Conservation (phyloP, 2,113 vertebrate species). For the Gnathonemus longibarbis region DNA sequence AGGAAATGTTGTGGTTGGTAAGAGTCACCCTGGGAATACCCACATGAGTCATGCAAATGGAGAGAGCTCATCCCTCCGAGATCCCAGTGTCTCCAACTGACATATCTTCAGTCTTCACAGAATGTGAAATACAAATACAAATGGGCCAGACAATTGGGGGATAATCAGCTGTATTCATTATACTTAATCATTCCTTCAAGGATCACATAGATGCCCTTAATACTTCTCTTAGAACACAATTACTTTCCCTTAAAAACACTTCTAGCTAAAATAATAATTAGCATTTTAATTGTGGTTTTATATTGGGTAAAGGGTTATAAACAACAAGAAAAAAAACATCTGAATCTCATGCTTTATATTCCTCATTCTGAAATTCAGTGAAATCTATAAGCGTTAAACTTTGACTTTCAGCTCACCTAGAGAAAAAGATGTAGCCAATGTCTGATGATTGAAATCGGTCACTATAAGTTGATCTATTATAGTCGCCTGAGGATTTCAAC, state of each 20-base stretch:
- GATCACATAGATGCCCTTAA: neutral
- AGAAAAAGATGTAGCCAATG: neutral
- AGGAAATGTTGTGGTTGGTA: constrained; percentile 9
- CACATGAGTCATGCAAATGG: neutral
- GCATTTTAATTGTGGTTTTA: neutral
- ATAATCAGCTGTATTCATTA: neutral
- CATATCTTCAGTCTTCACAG: neutral
- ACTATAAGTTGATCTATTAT: neutral
- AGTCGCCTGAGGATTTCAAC: neutral
- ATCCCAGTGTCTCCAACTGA: constrained; percentile 11
- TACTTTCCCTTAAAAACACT: neutral
- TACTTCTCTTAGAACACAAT: neutral
- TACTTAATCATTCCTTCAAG: neutral
- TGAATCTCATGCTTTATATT: neutral
- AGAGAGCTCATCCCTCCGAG: neutral
- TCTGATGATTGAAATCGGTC: neutral
- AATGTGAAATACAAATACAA: neutral
- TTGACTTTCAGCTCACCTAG: neutral
- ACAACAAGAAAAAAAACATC: neutral
- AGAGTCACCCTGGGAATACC: constrained; percentile 10
- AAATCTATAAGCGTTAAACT: neutral
- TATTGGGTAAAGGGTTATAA: neutral
- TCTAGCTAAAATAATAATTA: neutral
- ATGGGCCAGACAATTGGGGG: neutral
- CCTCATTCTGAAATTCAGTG: neutral